A percentile compares a stretch with the other conserved stretches of the same genome.
Evolutionary conservation across 2,888 invertebrate genomes (phyloP).

Genomic region (Agonopterix alstromeriana): DNA sequence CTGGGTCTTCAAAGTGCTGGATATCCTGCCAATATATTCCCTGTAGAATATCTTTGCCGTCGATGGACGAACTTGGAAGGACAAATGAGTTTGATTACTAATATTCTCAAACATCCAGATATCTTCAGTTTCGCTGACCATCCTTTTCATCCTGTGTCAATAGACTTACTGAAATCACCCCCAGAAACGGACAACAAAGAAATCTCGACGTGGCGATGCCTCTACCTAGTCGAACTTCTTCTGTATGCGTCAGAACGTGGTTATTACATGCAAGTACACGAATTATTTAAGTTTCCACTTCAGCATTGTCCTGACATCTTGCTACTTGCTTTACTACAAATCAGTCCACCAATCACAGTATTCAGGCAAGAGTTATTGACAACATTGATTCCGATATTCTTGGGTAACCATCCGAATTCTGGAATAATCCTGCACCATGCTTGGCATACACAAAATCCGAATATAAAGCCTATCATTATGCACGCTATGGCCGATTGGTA

Average conservation of each 20-base stretch:
- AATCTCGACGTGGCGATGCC: constrained; percentile 93
- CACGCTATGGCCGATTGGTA: constrained; percentile 99
- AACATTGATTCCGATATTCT: constrained; percentile 92
- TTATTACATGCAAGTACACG: constrained; percentile 87
- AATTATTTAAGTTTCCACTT: constrained; percentile 93
- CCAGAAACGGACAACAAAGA: constrained; percentile 98
- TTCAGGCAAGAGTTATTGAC: constrained; percentile 91
- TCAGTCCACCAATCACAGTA: constrained; percentile 86
- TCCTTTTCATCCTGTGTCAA: constrained; percentile 89
- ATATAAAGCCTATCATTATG: constrained; percentile 90
- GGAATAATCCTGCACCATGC: constrained; percentile 97
- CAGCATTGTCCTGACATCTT: constrained; percentile 97
- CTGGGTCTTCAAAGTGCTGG: constrained; percentile 87
- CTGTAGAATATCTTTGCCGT: constrained; percentile 92
- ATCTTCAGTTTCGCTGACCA: constrained; percentile 96
- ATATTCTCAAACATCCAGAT: constrained; percentile 93
- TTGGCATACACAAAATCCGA: constrained; percentile 90
- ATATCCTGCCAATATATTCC: constrained; percentile 84
- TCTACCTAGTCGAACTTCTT: constrained; percentile 93
- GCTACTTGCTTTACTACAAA: constrained; percentile 91
- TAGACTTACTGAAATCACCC: constrained; percentile 93
- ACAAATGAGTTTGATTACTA: constrained; percentile 91
- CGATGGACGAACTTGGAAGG: constrained; percentile 96
- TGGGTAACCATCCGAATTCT: constrained; percentile 97
- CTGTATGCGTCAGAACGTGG: constrained; percentile 92